Percentiles rank a stretch among this genome's conserved stretches.
These are phyloP conservation scores for Oryzias curvinotus DNA, from an alignment of 2,113 vertebrate species.

Conservation along the genomic window DNA sequence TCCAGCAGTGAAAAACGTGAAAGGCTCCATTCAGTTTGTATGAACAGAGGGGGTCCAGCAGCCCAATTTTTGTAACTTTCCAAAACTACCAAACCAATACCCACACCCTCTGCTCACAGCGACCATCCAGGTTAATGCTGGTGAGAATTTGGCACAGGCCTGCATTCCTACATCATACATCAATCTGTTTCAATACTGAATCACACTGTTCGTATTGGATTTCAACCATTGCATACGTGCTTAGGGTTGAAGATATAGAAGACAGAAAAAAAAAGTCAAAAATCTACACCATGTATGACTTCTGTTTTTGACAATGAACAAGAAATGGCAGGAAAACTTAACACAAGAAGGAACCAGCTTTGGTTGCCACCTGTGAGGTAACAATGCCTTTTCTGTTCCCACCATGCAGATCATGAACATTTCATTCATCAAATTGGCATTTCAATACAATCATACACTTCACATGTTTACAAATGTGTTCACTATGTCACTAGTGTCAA, in stretches of 20 bases:
- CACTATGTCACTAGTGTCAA: too few relatives aligned
- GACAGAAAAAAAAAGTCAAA: background rate
- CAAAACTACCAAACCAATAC: constrained; percentile 48
- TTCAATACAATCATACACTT: too few relatives aligned
- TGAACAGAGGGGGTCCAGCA: constrained; percentile 35
- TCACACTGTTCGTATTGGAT: background rate
- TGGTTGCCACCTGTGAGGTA: too few relatives aligned
- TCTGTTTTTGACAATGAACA: too few relatives aligned
- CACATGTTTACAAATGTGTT: too few relatives aligned
- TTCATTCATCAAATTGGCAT: too few relatives aligned
- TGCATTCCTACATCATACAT: constrained; percentile 16
- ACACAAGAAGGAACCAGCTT: too few relatives aligned
- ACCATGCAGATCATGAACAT: too few relatives aligned
- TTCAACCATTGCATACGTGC: background rate
- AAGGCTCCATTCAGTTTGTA: constrained; percentile 58
- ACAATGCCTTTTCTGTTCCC: too few relatives aligned
- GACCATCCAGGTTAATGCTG: constrained; percentile 41
- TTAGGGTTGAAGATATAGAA: background rate
- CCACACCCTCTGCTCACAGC: constrained; percentile 36
- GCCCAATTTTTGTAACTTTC: constrained; percentile 49
- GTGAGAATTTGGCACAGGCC: constrained; percentile 26
- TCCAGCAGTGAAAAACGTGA: constrained; percentile 27
- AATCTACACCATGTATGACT: too few relatives aligned
- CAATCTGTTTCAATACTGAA: constrained; percentile 9
- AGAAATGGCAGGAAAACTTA: too few relatives aligned